A percentile compares a stretch with the other conserved stretches of the same genome.
Conservation (phyloP, 2,888 invertebrate species). For the Diarsia dahlii region DNA sequence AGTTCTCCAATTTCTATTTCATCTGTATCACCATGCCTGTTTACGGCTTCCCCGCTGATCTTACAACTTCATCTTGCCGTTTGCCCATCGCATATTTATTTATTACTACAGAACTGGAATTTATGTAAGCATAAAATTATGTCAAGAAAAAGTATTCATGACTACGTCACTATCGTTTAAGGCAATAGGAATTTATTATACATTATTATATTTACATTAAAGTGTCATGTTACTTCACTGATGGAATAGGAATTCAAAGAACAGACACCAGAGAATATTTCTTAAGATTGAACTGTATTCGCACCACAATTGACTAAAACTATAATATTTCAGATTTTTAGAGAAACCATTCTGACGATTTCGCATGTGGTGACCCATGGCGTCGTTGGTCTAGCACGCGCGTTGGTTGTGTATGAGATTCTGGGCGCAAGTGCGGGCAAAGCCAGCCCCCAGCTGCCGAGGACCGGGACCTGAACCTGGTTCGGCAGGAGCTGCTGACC, state of each 20-base stretch:
- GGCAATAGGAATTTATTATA: constrained; percentile 25
- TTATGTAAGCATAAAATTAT: constrained; percentile 67
- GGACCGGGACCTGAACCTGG: too few relatives aligned
- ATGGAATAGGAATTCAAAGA: background rate
- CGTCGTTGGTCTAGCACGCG: too few relatives aligned
- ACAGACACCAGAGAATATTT: background rate
- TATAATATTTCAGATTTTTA: background rate
- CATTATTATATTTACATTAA: background rate
- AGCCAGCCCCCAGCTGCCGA: too few relatives aligned
- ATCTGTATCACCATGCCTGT: constrained; percentile 46
- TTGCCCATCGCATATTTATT: constrained; percentile 62
- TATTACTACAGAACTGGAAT: constrained; percentile 64
- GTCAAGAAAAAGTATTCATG: constrained; percentile 50
- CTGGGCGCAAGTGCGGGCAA: too few relatives aligned
- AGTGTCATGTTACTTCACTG: background rate
- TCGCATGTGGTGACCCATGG: background rate
- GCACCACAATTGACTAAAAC: background rate
- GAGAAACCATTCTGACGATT: background rate
- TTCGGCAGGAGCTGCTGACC: too few relatives aligned
- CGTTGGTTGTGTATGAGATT: too few relatives aligned
- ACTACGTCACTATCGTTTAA: constrained; percentile 37
- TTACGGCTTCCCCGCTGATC: constrained; percentile 69
- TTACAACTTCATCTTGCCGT: constrained; percentile 69
- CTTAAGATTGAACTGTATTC: background rate
- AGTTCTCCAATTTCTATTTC: constrained; percentile 26